Base-by-base conservation (phyloP, 2,797 vertebrate species). In the Australoheros facetus region DNA sequence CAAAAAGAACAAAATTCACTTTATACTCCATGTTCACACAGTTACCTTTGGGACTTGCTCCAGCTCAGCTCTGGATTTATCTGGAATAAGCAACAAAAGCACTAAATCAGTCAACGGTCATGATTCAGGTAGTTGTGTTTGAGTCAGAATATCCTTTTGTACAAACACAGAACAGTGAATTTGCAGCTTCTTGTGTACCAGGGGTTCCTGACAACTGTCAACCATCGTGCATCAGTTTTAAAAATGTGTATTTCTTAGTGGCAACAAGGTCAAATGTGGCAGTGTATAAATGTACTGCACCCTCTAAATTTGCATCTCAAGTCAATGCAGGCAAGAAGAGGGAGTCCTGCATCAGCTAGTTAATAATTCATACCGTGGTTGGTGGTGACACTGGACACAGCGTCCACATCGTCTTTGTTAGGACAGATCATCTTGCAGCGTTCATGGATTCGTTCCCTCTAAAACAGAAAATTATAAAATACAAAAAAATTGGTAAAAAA, bases 11-110 rank as follows among this genome's bases (percentile, higher is more conserved):
- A n/a, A 53, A 53, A n/a, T n/a, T 53, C 8, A 8, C 3, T 19
- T 53, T 53, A 19, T 12, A 45, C 17, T 19, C 16, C 42, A 19
- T 51, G 10, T 51, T 51, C 19, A 17, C 2, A 69, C 48, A 69
- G 16, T 89, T 96, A 99, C 98, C 97, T 99, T 99, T 80, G 98
- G 98, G 91, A 99, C 97, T 95, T 99, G 98, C 57, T 99, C 98
- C 93, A 99, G 95, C 94, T 99, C 98, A 71, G 96, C 96, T 95
- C 96, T 96, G 91, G 97, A 98, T 96, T 98, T 99, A 82, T 98
- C 97, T 99, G 66, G 0, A 80, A 58, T 21, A 88, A 92, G 83
- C 48, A 91, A 91, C 78, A 66, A 54, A 39, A 73, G 12, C 17
- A 72, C n/a, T 30, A 48, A 7, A 59, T 73, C 45, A 71, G 17